Evolutionary conservation across 2,888 invertebrate species (phyloP), one percentile per base, ranked within the genome.

Genomic region (Halictus quadricinctus): DNA sequence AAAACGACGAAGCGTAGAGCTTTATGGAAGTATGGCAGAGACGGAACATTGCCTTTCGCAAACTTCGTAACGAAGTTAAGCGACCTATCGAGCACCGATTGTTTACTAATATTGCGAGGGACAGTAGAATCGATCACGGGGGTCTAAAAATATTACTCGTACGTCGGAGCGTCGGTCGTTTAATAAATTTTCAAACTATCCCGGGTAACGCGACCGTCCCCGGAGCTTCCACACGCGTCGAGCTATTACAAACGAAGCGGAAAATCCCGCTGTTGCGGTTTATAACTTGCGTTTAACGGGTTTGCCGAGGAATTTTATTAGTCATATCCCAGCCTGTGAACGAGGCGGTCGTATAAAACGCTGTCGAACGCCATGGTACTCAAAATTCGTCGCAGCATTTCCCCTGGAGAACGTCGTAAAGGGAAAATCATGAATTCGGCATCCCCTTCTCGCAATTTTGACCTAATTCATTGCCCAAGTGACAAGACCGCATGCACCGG

Each of bases 281-380:
- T 58, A 75, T 60, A 58, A 41, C 54, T 60, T 41, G 58, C 41
- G 54, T 60, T 43, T 75, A 75, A 75, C 46, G 46, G 29, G 29
- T 46, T n/a, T 8, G 43, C 41, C 60, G n/a, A 13, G 18, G 46
- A 43, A 60, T 75, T 75, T 75, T 75, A 75, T 75, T 75, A 75
- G 25, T 64, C 75, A 58, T 60, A 60, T 75, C 5, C 41, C 18
- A 60, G 36, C 60, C 25, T 43, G n/a, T 25, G 75, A 64, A 43
- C 75, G 41, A n/a, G 12, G 36, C 43, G n/a, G 25, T 21, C 15
- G 6, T 54, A 54, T 54, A 10, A 54, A 54, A 21, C 10, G 54
- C 10, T 3, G 54, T 54, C 10, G 54, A 54, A 60, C 8, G 50
- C 21, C 13, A 8, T 54, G 54, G 41, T 8, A 2, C 60, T 75